Evolutionary conservation across 1,140 invertebrate genomes (phyloP), one percentile per base, ranked within the genome.

Genomic region (Cydia splendana): DNA sequence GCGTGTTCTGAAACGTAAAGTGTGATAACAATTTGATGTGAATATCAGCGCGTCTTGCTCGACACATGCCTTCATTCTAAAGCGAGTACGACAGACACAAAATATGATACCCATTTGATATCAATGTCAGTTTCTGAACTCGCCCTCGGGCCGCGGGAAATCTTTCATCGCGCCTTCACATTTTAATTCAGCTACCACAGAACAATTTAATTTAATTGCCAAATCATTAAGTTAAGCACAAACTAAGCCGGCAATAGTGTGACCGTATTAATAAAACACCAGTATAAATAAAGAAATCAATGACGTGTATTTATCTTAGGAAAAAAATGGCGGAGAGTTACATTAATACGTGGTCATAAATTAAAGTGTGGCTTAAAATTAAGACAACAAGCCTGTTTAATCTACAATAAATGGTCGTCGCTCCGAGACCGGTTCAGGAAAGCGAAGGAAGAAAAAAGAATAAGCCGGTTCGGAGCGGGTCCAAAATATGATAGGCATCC

Each of bases 401-500:
- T 93, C 90, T 93, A 92, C 89, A 93, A 93, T 92, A 92, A 92
- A 92, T 92, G 91, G 88, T 90, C 88, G 87, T 88, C 90, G 86
- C 85, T 85, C 83, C 78, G 83, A 89, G 89, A 93, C 91, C 91
- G 90, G 91, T 93, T 92, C 77, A 77, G 73, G 85, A 88, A 89
- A 87, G 86, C 88, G 85, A 90, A 91, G 90, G 87, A 84, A 88
- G 91, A 91, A 86, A 92, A 71, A 93, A 88, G 83, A 89, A 91
- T 91, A 92, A 91, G 91, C 90, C 89, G 89, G 90, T 91, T 85
- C 87, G 78, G 83, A 91, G 87, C 90, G 87, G 88, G 89, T 92
- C 91, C 91, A 93, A 93, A 93, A 92, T 93, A 93, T 93, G 91
- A 92, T 93, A 92, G 90, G 91, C 89, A 93, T 93, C 91, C 90